These are phyloP conservation scores for Danio kyathit DNA, from an alignment of 2,797 vertebrate genomes.

Conservation along the genomic window DNA sequence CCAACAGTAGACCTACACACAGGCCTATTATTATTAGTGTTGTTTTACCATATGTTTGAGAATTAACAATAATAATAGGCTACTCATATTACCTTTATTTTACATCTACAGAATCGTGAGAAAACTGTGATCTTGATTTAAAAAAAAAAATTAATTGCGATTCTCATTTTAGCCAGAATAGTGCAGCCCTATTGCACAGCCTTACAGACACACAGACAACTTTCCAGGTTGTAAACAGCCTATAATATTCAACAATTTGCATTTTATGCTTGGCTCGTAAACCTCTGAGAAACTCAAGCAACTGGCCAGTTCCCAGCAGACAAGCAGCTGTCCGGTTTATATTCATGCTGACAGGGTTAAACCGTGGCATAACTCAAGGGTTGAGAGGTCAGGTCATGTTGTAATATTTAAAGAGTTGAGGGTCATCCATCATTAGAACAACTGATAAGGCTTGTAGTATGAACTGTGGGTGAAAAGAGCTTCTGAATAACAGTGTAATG, in stretches of 20 bases:
- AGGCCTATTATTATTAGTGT: too few species aligned
- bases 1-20: too few species aligned
- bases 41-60: too few species aligned
- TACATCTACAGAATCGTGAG: too few species aligned
- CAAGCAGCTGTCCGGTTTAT: slow-evolving; percentile 2
- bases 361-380: not conserved
- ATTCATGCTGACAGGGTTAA: slow-evolving; percentile 12
- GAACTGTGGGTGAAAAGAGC: not conserved
- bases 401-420: slow-evolving; percentile 38
- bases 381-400: slow-evolving; percentile 16
- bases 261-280: not conserved
- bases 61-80: too few species aligned
- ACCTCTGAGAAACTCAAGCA: slow-evolving; percentile 12
- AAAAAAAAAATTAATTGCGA: too few species aligned
- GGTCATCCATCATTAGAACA: not conserved
- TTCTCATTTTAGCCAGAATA: too few species aligned
- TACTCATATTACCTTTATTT: too few species aligned
- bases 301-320: slow-evolving; percentile 4
- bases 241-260: not conserved
- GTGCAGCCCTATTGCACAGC: too few species aligned
- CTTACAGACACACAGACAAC: not conserved
- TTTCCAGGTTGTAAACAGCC: not conserved
- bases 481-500: not conserved
- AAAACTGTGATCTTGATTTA: too few species aligned
- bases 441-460: not conserved